A percentile compares a stretch with the other conserved stretches of the same genome.
These are phyloP conservation scores for Theristicus caerulescens DNA, from an alignment of 2,113 vertebrate species.

Conservation along the genomic window DNA sequence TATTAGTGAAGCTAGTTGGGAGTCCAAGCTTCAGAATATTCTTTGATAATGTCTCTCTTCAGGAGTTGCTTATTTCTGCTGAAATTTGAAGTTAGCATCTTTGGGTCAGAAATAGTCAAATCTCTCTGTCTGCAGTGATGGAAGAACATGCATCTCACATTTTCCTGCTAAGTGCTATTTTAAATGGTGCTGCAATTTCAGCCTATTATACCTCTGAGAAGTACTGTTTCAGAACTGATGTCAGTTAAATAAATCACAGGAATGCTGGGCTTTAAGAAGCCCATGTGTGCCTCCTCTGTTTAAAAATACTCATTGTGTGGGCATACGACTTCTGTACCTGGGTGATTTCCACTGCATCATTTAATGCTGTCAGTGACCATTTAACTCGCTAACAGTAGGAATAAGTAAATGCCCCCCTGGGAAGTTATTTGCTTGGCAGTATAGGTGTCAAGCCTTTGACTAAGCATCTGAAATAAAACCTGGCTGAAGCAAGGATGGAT, in stretches of 20 bases:
- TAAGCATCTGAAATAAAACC: slow-evolving; percentile 31
- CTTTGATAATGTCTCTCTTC: not conserved
- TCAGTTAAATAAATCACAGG: slow-evolving; percentile 4
- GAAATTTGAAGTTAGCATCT: not conserved
- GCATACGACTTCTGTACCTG: not conserved
- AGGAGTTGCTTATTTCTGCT: not conserved
- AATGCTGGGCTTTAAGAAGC: not conserved
- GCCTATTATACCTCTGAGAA: not conserved
- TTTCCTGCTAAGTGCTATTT: not conserved
- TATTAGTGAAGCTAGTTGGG: slow-evolving; percentile 12
- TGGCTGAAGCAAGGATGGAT: not conserved
- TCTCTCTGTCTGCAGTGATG: not conserved
- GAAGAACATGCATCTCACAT: not conserved
- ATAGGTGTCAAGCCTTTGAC: slow-evolving; percentile 37
- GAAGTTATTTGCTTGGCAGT: slow-evolving; percentile 34
- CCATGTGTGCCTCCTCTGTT: not conserved
- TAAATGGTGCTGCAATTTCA: not conserved
- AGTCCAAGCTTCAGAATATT: not conserved
- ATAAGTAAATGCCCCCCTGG: slow-evolving; percentile 29
- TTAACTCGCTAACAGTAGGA: slow-evolving; percentile 27
- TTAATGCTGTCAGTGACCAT: slow-evolving; percentile 52
- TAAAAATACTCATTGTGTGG: slow-evolving; percentile 7
- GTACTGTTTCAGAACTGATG: not conserved
- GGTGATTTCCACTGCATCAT: slow-evolving; percentile 34
- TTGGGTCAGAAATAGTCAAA: not conserved